phyloP scores from a whole-genome alignment of 1,140 invertebrate species.

The Trachymyrmex septentrionalis region DNA sequence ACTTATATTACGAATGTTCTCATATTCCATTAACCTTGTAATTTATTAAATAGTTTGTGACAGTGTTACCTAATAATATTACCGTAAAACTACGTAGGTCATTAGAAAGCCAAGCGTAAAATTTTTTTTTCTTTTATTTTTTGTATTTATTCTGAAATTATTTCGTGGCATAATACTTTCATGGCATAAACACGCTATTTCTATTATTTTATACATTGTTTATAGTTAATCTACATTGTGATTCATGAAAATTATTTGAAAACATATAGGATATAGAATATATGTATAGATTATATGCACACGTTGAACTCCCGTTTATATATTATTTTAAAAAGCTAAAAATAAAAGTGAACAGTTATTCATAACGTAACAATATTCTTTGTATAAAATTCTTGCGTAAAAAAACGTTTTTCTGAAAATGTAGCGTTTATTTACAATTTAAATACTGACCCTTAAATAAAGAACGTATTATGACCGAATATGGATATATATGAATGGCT shows the following conservation, averaged over 20 bases:
- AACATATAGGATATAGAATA: background rate
- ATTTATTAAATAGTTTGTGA: slow-evolving; percentile 30
- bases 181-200: background rate
- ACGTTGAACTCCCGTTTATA: background rate
- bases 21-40: slow-evolving; percentile 70
- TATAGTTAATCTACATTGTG: background rate
- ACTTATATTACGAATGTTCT: slow-evolving; percentile 43
- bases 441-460: slow-evolving; percentile 35
- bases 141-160: background rate
- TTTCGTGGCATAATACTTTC: background rate
- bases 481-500: background rate
- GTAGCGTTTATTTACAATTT: background rate
- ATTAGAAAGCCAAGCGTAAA: background rate
- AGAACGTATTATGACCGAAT: background rate
- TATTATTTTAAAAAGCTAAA: background rate
- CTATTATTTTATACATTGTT: background rate
- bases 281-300: no score
- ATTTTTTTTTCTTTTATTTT: background rate
- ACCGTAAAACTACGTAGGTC: slow-evolving; percentile 41
- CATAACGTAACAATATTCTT: background rate
- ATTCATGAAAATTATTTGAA: background rate
- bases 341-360: background rate
- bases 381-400: background rate
- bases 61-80: slow-evolving; percentile 12
- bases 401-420: background rate